Evolutionary conservation across 2,113 vertebrate species (phyloP).

Genomic region (Eulacestoma nigropectus): DNA sequence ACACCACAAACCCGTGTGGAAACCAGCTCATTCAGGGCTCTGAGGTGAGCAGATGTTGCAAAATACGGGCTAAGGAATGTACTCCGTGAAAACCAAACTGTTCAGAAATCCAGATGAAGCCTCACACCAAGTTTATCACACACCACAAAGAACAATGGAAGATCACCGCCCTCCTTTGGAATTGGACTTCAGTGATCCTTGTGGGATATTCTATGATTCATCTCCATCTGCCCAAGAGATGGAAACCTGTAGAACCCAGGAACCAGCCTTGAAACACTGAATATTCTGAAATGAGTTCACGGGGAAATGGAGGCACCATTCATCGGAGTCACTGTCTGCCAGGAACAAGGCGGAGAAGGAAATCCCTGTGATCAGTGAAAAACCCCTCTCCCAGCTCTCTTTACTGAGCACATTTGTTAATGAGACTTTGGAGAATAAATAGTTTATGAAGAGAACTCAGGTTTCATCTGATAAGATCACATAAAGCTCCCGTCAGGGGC

Average conservation of each 20-base stretch:
- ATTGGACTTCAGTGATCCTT: not conserved
- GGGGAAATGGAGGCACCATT: not conserved
- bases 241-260: not conserved
- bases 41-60: not conserved
- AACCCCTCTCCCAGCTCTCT: not conserved
- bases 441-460: not conserved
- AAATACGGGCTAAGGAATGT: not conserved
- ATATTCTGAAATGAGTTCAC: not conserved
- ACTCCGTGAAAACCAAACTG: not conserved
- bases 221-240: not conserved
- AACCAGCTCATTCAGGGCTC: not conserved
- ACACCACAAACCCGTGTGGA: rapidly evolving
- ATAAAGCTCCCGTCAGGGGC: not conserved
- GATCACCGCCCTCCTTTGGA: not conserved
- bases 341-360: not conserved
- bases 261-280: not conserved
- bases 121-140: not conserved
- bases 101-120: not conserved
- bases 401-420: not conserved
- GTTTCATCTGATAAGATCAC: not conserved
- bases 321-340: not conserved
- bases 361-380: not conserved
- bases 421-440: not conserved
- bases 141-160: not conserved
- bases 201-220: not conserved